Conservation (phyloP, 2,888 invertebrate species). For the Sycophila texana region DNA sequence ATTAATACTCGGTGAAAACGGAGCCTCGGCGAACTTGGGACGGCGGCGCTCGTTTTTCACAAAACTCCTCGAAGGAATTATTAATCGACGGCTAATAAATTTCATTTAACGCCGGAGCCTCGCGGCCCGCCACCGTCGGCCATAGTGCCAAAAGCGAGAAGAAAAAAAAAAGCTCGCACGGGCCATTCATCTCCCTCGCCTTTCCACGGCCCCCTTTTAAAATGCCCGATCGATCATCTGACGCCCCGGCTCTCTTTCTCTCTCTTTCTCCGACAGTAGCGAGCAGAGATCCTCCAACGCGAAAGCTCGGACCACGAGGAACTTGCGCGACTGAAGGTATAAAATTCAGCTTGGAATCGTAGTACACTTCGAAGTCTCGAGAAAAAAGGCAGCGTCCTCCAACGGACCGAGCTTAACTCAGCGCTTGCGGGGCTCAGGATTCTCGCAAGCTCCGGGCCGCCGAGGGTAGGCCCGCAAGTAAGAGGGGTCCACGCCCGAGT, state of each 20-base stretch:
- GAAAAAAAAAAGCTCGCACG: constrained; percentile 1
- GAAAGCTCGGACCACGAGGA: too few species aligned
- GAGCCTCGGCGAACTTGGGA: not conserved
- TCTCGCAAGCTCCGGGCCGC: not conserved
- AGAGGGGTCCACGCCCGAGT: constrained; percentile 28
- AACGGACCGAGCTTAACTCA: not conserved
- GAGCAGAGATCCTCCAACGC: constrained; percentile 18
- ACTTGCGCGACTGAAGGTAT: too few species aligned
- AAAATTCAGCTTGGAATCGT: not conserved
- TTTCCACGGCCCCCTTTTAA: constrained; percentile 24
- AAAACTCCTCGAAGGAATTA: constrained; percentile 18
- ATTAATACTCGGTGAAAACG: not conserved
- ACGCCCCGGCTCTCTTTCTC: constrained; percentile 13
- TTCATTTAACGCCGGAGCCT: constrained; percentile 15
- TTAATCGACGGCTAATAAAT: constrained; percentile 47
- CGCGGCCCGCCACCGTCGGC: not conserved
- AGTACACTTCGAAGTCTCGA: not conserved
- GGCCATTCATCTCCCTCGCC: constrained; percentile 45
- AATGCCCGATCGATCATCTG: constrained; percentile 52
- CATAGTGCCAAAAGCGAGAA: not conserved
- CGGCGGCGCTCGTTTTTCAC: not conserved
- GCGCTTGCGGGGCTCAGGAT: not conserved
- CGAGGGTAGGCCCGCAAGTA: not conserved
- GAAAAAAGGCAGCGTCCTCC: not conserved
- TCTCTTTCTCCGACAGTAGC: constrained; percentile 19